Conservation (phyloP, 2,888 invertebrate genomes). For the Caradrina clavipalpis region DNA sequence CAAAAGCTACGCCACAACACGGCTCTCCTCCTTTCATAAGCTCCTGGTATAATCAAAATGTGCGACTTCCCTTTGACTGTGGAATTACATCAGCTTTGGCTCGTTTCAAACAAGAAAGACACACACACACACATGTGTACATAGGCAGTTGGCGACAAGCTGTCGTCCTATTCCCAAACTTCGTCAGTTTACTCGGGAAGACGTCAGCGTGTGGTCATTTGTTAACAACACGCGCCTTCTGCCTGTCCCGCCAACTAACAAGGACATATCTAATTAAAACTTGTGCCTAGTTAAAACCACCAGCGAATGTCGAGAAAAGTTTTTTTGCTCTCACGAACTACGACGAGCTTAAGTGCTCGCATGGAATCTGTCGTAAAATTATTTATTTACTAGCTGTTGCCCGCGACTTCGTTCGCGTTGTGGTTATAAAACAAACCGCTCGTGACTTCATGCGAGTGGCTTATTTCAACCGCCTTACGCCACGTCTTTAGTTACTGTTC, state of each 20-base stretch:
- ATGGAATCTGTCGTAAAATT: constrained; percentile 26
- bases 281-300: constrained; percentile 66
- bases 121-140: background rate
- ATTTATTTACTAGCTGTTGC: no score
- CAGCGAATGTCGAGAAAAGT: constrained; percentile 64
- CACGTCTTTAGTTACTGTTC: no score
- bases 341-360: constrained; percentile 24
- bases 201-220: constrained; percentile 55
- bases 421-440: no score
- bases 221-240: constrained; percentile 62
- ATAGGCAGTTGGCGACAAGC: constrained; percentile 33
- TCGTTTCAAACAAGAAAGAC: constrained; percentile 24
- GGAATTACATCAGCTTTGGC: constrained; percentile 7
- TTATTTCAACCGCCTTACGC: no score
- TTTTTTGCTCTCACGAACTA: constrained; percentile 66
- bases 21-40: background rate
- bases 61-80: constrained; percentile 16
- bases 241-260: constrained; percentile 65
- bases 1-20: background rate
- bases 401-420: no score
- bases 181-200: constrained; percentile 35
- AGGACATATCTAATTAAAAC: constrained; percentile 79
- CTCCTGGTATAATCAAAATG: constrained; percentile 2
- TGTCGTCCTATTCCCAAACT: constrained; percentile 42
- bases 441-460: no score